Base-by-base conservation (phyloP, 1,140 invertebrate species). In the Macrocentrus cingulum region DNA sequence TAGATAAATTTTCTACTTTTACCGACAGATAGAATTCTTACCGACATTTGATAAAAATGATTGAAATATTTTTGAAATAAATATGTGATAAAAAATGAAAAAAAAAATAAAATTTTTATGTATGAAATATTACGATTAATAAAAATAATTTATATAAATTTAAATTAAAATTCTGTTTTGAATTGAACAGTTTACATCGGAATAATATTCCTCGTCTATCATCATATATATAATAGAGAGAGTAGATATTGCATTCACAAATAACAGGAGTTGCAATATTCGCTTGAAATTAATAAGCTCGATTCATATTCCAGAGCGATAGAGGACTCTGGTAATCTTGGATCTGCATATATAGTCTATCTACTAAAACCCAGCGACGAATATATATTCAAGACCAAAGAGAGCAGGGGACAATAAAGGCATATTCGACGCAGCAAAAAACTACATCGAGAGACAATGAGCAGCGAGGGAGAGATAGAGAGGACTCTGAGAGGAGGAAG, bases 391-490 rank as follows among this genome's bases (percentile, higher is more conserved):
- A 39, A 39, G 11, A 39, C 8, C 8, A 39, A 39, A 39, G 8
- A 39, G 8, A 39, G 8, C 13, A 3, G 36, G 36, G 9, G 25
- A 29, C 25, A 29, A 29, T 29, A 9, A 29, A 9, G 25, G 25
- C 9, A 29, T 29, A 29, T 29, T 29, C 25, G 25, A 29, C 25
- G 25, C 25, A 29, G 25, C 25, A 29, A 29, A 29, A 29, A n/a
- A n/a, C n/a, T n/a, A n/a, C n/a, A n/a, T 2, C n/a, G 50, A 9
- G 32, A 41, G 44, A 42, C 51, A 41, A 53, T 53, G 34, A 53
- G n/a, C 44, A 20, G 25, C 51, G 51, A 41, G 37, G 37, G 51
- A 53, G 37, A 34, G 37, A 37, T 42, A 41, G 22, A 41, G 22
- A 19, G 49, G 8, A 29, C 25, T 2, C 8, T n/a, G 36, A 22